phyloP scores from a whole-genome alignment of 2,888 invertebrate genomes.

The Eretmocerus hayati region DNA sequence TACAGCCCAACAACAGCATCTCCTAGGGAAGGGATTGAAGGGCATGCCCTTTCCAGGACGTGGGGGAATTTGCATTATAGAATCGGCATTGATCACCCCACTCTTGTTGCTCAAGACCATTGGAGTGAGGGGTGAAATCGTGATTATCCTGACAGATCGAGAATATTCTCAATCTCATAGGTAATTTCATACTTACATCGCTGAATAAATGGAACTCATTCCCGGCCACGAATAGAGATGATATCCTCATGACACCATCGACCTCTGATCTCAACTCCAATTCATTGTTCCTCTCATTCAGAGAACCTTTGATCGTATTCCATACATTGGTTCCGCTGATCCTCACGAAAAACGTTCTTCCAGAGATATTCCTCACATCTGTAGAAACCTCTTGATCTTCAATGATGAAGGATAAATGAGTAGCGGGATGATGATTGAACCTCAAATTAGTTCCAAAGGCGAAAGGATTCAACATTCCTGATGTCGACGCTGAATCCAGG shows the following conservation, averaged over 20 bases:
- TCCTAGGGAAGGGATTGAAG: too few relatives aligned
- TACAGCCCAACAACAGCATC: too few relatives aligned
- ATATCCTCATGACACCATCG: constrained; percentile 51
- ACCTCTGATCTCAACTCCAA: constrained; percentile 50
- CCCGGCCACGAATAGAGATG: constrained; percentile 54
- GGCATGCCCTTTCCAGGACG: too few relatives aligned
- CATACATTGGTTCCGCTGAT: constrained; percentile 51
- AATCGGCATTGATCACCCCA: too few relatives aligned
- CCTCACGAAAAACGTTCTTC: constrained; percentile 48
- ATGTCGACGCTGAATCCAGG: constrained; percentile 34
- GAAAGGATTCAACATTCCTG: constrained; percentile 56
- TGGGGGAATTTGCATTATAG: too few relatives aligned
- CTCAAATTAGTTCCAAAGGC: constrained; percentile 53
- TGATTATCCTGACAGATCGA: too few relatives aligned
- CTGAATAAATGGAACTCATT: constrained; percentile 60
- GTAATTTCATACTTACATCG: constrained; percentile 48
- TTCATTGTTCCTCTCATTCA: constrained; percentile 42
- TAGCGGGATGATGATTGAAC: constrained; percentile 58
- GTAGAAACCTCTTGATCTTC: constrained; percentile 52
- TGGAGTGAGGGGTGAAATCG: too few relatives aligned
- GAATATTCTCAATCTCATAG: too few relatives aligned
- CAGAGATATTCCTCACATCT: constrained; percentile 52
- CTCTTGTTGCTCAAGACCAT: too few relatives aligned
- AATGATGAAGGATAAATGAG: constrained; percentile 56
- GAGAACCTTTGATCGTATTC: constrained; percentile 49